Conservation (phyloP, 2,797 vertebrate genomes). For the Sebastes matsubarae region DNA sequence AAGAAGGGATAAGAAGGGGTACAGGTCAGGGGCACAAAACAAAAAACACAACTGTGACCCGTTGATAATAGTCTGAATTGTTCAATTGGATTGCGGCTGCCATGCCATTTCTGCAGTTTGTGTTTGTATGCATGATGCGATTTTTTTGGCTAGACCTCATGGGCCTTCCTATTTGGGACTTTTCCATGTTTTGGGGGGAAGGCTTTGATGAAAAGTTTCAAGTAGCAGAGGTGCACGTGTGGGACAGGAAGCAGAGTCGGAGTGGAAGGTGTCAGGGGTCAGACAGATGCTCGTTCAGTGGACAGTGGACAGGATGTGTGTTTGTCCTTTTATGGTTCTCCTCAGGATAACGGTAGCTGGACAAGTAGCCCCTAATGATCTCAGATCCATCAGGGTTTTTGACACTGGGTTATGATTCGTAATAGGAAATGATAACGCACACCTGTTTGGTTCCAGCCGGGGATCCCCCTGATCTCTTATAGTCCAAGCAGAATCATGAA, state of each 20-base stretch:
- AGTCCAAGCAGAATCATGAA: slow-evolving; percentile 15
- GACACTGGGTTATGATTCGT: slow-evolving; percentile 29
- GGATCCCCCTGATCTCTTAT: slow-evolving; percentile 28
- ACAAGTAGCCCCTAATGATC: slow-evolving; percentile 21
- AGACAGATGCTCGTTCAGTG: slow-evolving; percentile 69
- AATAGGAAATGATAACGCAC: slow-evolving; percentile 43
- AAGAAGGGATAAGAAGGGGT: slow-evolving; percentile 37
- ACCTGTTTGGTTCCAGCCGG: slow-evolving; percentile 22
- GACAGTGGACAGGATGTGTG: slow-evolving; percentile 75
- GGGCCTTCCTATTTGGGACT: slow-evolving; percentile 3
- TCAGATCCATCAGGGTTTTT: slow-evolving; percentile 37
- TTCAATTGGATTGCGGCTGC: neutral
- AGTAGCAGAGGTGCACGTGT: slow-evolving; percentile 61
- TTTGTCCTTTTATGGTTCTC: slow-evolving; percentile 62
- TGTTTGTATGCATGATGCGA: neutral
- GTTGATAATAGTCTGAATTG: neutral
- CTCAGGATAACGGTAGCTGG: slow-evolving; percentile 69
- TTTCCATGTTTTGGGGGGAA: slow-evolving; percentile 19
- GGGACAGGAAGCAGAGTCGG: slow-evolving; percentile 60
- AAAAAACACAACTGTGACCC: slow-evolving; percentile 7
- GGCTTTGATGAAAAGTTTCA: slow-evolving; percentile 43
- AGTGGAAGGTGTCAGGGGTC: slow-evolving; percentile 62
- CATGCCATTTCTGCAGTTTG: neutral
- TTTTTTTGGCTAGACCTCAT: neutral
- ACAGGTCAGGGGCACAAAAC: slow-evolving; percentile 39